A percentile compares a stretch with the other conserved stretches of the same genome.
These are phyloP conservation scores for Drosophila yooni DNA, from an alignment of 2,888 invertebrate genomes.

Conservation along the genomic window DNA sequence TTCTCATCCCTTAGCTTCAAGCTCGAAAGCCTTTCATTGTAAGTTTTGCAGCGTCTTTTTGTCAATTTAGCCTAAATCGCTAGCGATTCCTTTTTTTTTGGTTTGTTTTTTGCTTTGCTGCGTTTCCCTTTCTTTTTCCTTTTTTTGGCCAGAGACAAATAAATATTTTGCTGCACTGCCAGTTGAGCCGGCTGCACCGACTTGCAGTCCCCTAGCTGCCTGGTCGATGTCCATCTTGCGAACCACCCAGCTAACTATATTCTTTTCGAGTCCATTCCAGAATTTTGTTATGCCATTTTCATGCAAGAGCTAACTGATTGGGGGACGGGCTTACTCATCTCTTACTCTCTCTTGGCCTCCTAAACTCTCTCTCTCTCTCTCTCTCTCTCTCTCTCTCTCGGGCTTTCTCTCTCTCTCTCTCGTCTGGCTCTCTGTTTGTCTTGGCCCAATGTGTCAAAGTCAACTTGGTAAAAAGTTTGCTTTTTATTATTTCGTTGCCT, in stretches of 20 bases:
- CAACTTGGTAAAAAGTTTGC: conserved; percentile 75
- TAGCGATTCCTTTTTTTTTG: conserved; percentile 14
- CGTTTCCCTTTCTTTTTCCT: conserved; percentile 14
- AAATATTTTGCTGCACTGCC: conserved; percentile 44
- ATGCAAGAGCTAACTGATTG: conserved; percentile 52
- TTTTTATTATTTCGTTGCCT: conserved; percentile 74
- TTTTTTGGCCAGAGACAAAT: conserved; percentile 44
- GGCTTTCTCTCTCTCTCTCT: not conserved
- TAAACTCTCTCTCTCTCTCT: not conserved
- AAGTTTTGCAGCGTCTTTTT: conserved; percentile 30
- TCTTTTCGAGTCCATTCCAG: conserved; percentile 26
- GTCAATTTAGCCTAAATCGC: conserved; percentile 35
- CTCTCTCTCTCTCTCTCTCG: not conserved
- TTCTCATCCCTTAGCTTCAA: not conserved
- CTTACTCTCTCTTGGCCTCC: not conserved
- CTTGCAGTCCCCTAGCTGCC: not conserved
- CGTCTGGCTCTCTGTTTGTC: conserved; percentile 55
- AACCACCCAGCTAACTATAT: not conserved
- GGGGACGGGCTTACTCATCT: conserved; percentile 22
- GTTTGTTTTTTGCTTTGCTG: conserved; percentile 8
- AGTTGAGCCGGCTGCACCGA: conserved; percentile 3
- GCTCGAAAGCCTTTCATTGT: not conserved
- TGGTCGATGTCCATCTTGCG: not conserved
- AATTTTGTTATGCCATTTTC: conserved; percentile 65
- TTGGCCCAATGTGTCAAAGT: conserved; percentile 78